Conservation (phyloP, 2,113 vertebrate species). For the Heterotis niloticus region DNA sequence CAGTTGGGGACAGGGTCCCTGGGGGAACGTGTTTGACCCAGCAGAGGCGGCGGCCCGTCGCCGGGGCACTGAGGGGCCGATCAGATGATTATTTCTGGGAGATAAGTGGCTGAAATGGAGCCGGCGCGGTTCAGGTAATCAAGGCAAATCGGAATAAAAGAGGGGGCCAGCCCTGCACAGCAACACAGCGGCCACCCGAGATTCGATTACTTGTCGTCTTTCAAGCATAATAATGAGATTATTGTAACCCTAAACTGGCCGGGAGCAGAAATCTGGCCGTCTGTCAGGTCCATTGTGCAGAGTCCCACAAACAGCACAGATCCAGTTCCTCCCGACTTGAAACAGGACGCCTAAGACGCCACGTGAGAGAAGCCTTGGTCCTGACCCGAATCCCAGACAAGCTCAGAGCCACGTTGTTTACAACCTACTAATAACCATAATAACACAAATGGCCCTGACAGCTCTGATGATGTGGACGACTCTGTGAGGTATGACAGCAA, state of each 20-base stretch:
- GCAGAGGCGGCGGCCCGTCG: constrained; percentile 39
- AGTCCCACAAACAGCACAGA: constrained; percentile 70
- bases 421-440: background rate
- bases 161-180: constrained; percentile 62
- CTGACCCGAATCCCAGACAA: constrained; percentile 48
- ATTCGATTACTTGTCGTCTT: constrained; percentile 86
- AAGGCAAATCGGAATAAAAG: constrained; percentile 71
- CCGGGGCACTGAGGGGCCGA: constrained; percentile 64
- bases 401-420: constrained; percentile 46
- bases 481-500: background rate
- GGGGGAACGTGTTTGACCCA: constrained; percentile 13
- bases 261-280: constrained; percentile 79
- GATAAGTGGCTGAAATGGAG: constrained; percentile 84
- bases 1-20: background rate
- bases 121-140: constrained; percentile 81
- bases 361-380: constrained; percentile 59
- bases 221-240: constrained; percentile 87
- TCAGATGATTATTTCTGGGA: constrained; percentile 78
- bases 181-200: constrained; percentile 68
- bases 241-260: constrained; percentile 84
- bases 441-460: background rate
- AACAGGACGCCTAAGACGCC: constrained; percentile 63
- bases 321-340: constrained; percentile 72
- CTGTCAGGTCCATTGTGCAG: constrained; percentile 81
- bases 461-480: background rate